Conservation (phyloP, 2,888 invertebrate species). For the Andrena marginata region DNA sequence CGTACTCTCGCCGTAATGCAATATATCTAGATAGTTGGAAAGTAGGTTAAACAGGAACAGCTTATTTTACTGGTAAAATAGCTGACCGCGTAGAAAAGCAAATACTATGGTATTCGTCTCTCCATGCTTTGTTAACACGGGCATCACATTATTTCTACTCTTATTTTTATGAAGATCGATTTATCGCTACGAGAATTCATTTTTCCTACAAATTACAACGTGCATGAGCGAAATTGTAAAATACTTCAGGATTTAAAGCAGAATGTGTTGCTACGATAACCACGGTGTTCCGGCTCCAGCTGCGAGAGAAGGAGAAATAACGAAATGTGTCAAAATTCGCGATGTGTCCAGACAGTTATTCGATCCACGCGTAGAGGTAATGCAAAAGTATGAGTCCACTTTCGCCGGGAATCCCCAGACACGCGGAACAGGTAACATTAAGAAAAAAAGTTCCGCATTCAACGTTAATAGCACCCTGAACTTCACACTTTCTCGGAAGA, state of each 20-base stretch:
- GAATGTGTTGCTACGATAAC: too few relatives aligned
- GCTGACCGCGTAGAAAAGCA: too few relatives aligned
- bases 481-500: not conserved
- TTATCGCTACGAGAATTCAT: too few relatives aligned
- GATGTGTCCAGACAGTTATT: not conserved
- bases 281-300: too few relatives aligned
- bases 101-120: not conserved
- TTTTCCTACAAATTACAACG: too few relatives aligned
- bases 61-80: not conserved
- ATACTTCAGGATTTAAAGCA: too few relatives aligned
- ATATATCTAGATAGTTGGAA: constrained; percentile 24
- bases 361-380: not conserved
- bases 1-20: not conserved
- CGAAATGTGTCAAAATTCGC: not conserved
- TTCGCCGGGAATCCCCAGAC: not conserved
- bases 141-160: not conserved
- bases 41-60: constrained; percentile 26
- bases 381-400: not conserved
- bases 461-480: not conserved
- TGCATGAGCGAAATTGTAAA: too few relatives aligned
- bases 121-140: not conserved
- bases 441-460: not conserved
- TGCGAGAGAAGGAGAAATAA: not conserved
- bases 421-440: not conserved
- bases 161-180: not conserved